Percentiles rank a stretch among this genome's conserved stretches.
Evolutionary conservation across 2,888 invertebrate species (phyloP).

Genomic region (Drosophila acutilabella): DNA sequence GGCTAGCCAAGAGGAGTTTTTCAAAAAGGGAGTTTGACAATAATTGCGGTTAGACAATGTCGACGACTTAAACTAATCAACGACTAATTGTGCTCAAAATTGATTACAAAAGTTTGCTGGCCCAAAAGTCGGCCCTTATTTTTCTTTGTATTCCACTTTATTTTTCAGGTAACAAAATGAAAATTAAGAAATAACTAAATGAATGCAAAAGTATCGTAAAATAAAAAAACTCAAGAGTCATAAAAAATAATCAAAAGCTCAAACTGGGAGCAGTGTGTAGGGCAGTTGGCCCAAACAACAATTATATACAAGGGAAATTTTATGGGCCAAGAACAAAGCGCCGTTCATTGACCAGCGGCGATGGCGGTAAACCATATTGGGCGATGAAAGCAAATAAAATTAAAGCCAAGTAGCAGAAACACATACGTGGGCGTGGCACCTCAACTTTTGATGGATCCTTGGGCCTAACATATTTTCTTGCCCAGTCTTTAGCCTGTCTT

Average conservation of each 20-base stretch:
- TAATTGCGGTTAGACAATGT: conserved; percentile 38
- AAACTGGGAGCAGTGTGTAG: conserved; percentile 13
- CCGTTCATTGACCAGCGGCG: conserved; percentile 39
- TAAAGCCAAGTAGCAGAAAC: conserved; percentile 52
- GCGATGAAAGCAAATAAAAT: conserved; percentile 64
- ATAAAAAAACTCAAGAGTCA: conserved; percentile 47
- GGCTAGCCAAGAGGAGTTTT: conserved; percentile 14
- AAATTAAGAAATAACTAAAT: conserved; percentile 51
- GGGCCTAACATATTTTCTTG: background rate
- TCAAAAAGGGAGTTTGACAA: background rate
- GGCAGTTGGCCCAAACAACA: conserved; percentile 34
- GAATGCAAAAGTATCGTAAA: conserved; percentile 53
- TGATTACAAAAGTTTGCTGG: conserved; percentile 44
- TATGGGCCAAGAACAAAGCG: conserved; percentile 51
- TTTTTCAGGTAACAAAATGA: conserved; percentile 35
- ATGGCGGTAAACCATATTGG: conserved; percentile 65
- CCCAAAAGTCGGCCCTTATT: background rate
- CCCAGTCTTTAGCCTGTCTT: background rate
- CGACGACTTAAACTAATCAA: conserved; percentile 63
- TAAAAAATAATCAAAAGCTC: conserved; percentile 64
- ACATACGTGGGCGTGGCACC: conserved; percentile 43
- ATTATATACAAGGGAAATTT: conserved; percentile 48
- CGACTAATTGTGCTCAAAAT: conserved; percentile 64
- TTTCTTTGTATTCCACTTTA: conserved; percentile 1
- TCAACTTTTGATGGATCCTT: conserved; percentile 51